Percentiles rank a stretch among this genome's conserved stretches.
These are phyloP conservation scores for Dasysyrphus albostriatus DNA, from an alignment of 2,888 invertebrate species.

Conservation along the genomic window DNA sequence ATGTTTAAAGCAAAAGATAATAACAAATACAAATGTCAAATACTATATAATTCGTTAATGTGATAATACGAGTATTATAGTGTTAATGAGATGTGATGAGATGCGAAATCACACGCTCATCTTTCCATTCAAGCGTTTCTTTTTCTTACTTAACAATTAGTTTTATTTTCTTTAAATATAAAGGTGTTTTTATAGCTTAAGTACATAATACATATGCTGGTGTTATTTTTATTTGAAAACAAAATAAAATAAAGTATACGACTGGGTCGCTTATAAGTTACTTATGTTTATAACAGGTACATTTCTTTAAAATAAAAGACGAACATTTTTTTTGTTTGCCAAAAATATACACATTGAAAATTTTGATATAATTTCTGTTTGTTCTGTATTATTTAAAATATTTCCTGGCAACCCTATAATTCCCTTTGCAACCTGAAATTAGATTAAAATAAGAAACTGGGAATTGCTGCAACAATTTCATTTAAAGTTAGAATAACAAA, in stretches of 20 bases:
- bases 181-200: background rate
- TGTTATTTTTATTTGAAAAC: background rate
- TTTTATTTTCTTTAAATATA: background rate
- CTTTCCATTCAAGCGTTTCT: slow-evolving; percentile 3
- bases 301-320: no score
- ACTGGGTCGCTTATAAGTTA: background rate
- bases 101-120: slow-evolving; percentile 19
- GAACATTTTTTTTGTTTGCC: no score
- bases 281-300: background rate
- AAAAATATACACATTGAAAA: no score
- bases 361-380: no score
- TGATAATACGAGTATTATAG: background rate
- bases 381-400: no score
- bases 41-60: slow-evolving; percentile 1
- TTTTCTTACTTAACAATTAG: background rate
- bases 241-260: background rate
- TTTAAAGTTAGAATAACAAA: no score
- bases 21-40: slow-evolving; percentile 11
- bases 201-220: background rate
- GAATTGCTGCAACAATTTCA: no score
- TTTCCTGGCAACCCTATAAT: no score
- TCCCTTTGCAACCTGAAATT: no score
- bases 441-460: no score
- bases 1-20: background rate
- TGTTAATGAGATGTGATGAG: slow-evolving; percentile 2